Percentiles rank a stretch among this genome's conserved stretches.
Evolutionary conservation across 2,113 vertebrate species (phyloP).

Genomic region (Caranx melampygus): DNA sequence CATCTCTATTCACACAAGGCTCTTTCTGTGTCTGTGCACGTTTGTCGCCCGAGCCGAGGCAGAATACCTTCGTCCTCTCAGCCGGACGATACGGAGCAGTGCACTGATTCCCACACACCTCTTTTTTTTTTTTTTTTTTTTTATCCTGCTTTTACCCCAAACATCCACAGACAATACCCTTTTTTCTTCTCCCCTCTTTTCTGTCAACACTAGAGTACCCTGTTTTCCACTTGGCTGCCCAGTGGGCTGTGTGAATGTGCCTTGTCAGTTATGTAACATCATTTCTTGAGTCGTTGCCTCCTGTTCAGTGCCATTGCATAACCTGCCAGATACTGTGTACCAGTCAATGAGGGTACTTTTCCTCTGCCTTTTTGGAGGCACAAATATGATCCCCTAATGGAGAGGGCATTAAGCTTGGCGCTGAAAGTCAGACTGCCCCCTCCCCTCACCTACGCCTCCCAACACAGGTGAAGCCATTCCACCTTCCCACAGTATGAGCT

Average conservation of each 20-base stretch:
- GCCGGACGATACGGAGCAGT: constrained; percentile 1
- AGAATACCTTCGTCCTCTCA: constrained; percentile 55
- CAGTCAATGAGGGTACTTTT: constrained; percentile 47
- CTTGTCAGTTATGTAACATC: constrained; percentile 76
- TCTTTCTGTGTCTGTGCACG: constrained; percentile 61
- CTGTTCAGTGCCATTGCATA: constrained; percentile 68
- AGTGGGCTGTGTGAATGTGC: constrained; percentile 71
- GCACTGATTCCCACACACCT: constrained; percentile 71
- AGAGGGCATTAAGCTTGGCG: constrained; percentile 40
- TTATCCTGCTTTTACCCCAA: constrained; percentile 33
- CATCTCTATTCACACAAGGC: constrained; percentile 73
- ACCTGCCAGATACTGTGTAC: constrained; percentile 63
- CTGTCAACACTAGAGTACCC: constrained; percentile 53
- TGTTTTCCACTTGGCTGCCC: constrained; percentile 71
- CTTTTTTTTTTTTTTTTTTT: constrained; percentile 7
- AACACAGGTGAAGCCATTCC: constrained; percentile 57
- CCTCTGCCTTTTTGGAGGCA: constrained; percentile 61
- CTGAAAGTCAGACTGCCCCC: constrained; percentile 41
- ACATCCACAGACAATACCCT: constrained; percentile 57
- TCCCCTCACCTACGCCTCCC: background rate
- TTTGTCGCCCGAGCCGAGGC: constrained; percentile 27
- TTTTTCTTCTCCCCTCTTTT: constrained; percentile 20
- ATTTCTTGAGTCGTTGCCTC: constrained; percentile 74
- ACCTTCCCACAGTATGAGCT: constrained; percentile 33
- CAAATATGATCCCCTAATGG: constrained; percentile 74